These are phyloP conservation scores for Cavia porcellus DNA, from an alignment of 2,113 vertebrate genomes.

Conservation along the genomic window DNA sequence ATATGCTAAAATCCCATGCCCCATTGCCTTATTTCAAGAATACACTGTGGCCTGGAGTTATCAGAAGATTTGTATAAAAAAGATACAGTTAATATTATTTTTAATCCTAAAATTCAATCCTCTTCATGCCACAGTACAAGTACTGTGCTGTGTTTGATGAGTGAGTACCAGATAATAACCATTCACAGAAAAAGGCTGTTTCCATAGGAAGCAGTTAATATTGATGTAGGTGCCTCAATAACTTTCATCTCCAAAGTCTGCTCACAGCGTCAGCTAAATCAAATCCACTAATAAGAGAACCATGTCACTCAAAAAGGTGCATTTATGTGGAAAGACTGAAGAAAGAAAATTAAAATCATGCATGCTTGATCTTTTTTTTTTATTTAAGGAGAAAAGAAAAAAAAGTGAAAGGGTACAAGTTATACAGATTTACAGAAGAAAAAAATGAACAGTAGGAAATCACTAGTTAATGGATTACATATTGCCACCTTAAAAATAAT, in stretches of 20 bases:
- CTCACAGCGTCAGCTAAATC: background rate
- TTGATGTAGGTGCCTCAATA: background rate
- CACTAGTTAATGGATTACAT: too few relatives aligned
- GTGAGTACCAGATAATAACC: background rate
- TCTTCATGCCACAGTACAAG: background rate
- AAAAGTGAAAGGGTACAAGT: too few relatives aligned
- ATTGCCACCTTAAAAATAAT: too few relatives aligned
- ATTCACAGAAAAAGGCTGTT: background rate
- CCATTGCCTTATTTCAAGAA: background rate
- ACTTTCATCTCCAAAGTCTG: background rate
- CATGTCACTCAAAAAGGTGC: background rate
- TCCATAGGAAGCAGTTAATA: background rate
- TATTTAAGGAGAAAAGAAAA: too few relatives aligned
- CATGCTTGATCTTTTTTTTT: too few relatives aligned
- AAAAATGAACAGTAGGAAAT: too few relatives aligned
- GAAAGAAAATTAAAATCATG: constrained; percentile 12
- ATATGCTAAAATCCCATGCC: background rate
- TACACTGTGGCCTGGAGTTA: background rate
- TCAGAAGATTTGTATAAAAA: background rate
- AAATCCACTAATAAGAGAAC: background rate
- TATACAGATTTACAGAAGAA: too few relatives aligned
- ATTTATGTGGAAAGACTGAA: background rate
- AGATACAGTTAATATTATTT: background rate
- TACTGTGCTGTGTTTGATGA: background rate
- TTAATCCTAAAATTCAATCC: background rate